Evolutionary conservation across 2,113 vertebrate genomes (phyloP), one percentile per base, ranked within the genome.

Genomic region (Tupaia tana): DNA sequence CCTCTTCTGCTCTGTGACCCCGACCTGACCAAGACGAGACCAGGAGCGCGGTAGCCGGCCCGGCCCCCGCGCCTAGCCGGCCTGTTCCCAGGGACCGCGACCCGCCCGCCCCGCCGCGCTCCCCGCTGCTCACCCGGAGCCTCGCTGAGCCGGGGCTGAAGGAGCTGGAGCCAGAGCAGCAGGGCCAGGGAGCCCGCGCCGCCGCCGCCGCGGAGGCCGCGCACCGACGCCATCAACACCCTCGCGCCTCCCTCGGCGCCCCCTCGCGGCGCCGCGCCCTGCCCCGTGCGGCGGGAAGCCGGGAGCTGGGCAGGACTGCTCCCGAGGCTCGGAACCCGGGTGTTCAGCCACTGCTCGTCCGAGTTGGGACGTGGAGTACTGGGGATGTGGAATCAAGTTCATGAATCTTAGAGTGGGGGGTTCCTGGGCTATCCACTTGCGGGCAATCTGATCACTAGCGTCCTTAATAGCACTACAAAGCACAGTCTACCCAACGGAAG

Each of bases 31-130:
- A 69, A 67, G 52, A 67, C 2, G 22, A 58, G 58, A 69, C 63
- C 12, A 9, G 16, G 54, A 61, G n/a, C 58, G 29, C 31, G 18
- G 81, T 61, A 77, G 13, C 63, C 19, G 73, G 24, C 25, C 6
- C 0, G 6, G 25, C 22, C 7, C 29, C 9, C 34, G 18, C 24
- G 2, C 9, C 11, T 20, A 6, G 14, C 54, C 10, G 0, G 54
- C 64, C 52, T 20, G 20, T 91, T 74, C 43, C 70, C 11, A 14
- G 43, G 43, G 43, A 43, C 43, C 43, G 43, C 43, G 43, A 43
- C 43, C 43, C 4, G 43, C 24, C 9, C 20, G 61, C 19, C 66
- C 3, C 0, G 43, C 25, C 87, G 11, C 4, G 31, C 15, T 16
- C 56, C 56, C n/a, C 8, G 1, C 52, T 24, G 67, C 69, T 52